Conservation (phyloP, 2,113 vertebrate genomes). For the Etheostoma cragini region DNA sequence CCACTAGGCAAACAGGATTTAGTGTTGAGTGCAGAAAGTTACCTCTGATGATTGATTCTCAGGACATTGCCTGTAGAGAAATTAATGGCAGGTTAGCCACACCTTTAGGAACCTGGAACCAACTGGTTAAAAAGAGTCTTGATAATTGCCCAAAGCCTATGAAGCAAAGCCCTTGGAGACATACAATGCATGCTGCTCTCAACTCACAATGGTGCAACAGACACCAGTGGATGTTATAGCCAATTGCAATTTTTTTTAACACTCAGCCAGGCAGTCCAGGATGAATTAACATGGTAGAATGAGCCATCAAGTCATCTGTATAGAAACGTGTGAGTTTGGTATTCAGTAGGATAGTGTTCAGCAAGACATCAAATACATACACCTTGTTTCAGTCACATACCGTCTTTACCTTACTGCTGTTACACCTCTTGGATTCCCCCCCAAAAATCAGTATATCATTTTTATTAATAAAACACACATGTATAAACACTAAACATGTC, state of each 20-base stretch:
- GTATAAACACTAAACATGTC: neutral
- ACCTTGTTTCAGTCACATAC: neutral
- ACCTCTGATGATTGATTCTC: conserved; percentile 40
- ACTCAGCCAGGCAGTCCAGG: neutral
- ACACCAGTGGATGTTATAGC: neutral
- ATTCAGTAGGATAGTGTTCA: neutral
- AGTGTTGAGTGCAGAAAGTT: conserved; percentile 19
- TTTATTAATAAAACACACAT: neutral
- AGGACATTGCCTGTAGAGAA: conserved; percentile 47
- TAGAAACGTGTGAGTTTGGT: neutral
- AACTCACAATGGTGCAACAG: neutral
- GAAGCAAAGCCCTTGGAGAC: conserved; percentile 1
- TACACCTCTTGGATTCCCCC: neutral
- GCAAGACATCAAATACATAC: neutral
- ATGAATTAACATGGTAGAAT: neutral
- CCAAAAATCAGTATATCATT: neutral
- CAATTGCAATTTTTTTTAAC: neutral
- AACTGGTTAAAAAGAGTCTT: conserved; percentile 2
- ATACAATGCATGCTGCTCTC: neutral
- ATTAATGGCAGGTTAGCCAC: conserved; percentile 46
- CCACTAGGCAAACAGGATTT: conserved; percentile 42
- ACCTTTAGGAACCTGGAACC: conserved; percentile 12
- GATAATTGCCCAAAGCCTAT: conserved; percentile 10
- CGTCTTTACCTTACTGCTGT: neutral
- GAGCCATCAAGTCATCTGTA: neutral